Percentiles rank a stretch among this genome's conserved stretches.
Evolutionary conservation across 1,140 invertebrate species (phyloP).

Genomic region (Helicoverpa armigera): DNA sequence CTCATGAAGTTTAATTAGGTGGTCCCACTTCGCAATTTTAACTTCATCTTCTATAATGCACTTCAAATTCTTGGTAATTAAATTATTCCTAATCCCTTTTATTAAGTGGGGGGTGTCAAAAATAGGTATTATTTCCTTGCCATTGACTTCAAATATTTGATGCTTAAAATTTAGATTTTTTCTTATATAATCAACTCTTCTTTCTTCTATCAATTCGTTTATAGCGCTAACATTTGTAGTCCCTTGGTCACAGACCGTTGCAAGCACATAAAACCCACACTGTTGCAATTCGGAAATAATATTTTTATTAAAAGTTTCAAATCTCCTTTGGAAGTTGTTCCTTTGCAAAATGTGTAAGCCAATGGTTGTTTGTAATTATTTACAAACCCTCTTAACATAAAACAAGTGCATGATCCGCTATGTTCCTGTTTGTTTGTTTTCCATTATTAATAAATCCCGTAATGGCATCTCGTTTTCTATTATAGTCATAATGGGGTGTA

Average conservation of each 20-base stretch:
- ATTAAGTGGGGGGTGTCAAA: constrained; percentile 19
- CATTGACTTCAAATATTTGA: constrained; percentile 14
- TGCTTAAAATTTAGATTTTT: neutral
- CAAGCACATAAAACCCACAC: constrained; percentile 50
- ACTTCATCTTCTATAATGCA: neutral
- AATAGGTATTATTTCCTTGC: neutral
- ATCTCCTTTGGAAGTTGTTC: constrained; percentile 28
- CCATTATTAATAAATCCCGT: constrained; percentile 63
- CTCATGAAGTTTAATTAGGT: too few species aligned
- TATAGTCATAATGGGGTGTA: constrained; percentile 61
- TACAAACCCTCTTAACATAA: constrained; percentile 65
- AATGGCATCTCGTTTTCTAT: constrained; percentile 57
- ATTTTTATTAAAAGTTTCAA: constrained; percentile 38
- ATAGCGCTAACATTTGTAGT: constrained; percentile 53
- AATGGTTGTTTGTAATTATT: too few species aligned
- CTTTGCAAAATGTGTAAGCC: too few species aligned
- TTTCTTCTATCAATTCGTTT: constrained; percentile 47
- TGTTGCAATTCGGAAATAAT: constrained; percentile 50
- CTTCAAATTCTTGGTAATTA: constrained; percentile 15
- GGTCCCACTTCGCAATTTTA: too few species aligned
- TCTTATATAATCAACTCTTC: neutral
- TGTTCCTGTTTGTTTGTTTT: constrained; percentile 38
- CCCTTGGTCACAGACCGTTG: constrained; percentile 61
- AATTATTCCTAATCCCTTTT: constrained; percentile 23
- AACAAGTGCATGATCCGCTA: constrained; percentile 69